phyloP scores from a whole-genome alignment of 2,113 vertebrate species.

The Podarcis raffonei region DNA sequence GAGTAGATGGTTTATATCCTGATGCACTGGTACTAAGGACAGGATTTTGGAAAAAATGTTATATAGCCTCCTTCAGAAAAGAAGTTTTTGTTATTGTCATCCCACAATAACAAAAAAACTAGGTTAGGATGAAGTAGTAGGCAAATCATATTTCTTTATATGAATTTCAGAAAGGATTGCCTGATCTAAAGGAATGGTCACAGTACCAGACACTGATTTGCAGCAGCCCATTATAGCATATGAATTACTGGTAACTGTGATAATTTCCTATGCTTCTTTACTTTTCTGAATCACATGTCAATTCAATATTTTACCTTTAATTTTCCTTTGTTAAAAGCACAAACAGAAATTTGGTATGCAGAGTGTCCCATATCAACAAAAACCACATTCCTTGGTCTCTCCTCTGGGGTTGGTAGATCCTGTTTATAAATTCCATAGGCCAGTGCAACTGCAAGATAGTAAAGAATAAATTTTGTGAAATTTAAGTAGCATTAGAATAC shows the following conservation, averaged over 20 bases:
- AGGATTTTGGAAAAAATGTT: too few species aligned
- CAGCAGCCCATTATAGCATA: background rate
- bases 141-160: background rate
- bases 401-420: slow-evolving; percentile 89
- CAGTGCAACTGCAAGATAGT: slow-evolving; percentile 83
- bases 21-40: too few species aligned
- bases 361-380: slow-evolving; percentile 97
- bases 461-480: background rate
- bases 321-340: slow-evolving; percentile 97
- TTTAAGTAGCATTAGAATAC: background rate
- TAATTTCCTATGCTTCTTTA: background rate
- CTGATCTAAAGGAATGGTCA: background rate
- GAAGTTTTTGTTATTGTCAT: background rate
- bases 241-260: background rate
- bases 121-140: background rate
- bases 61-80: background rate
- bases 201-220: background rate
- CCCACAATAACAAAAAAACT: background rate
- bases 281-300: background rate
- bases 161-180: background rate
- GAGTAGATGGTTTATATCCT: too few species aligned
- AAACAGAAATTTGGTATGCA: slow-evolving; percentile 90
- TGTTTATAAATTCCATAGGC: slow-evolving; percentile 98
- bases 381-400: slow-evolving; percentile 92
- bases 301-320: slow-evolving; percentile 82